phyloP scores from a whole-genome alignment of 2,797 vertebrate genomes.

The Spinus olivaceus region DNA sequence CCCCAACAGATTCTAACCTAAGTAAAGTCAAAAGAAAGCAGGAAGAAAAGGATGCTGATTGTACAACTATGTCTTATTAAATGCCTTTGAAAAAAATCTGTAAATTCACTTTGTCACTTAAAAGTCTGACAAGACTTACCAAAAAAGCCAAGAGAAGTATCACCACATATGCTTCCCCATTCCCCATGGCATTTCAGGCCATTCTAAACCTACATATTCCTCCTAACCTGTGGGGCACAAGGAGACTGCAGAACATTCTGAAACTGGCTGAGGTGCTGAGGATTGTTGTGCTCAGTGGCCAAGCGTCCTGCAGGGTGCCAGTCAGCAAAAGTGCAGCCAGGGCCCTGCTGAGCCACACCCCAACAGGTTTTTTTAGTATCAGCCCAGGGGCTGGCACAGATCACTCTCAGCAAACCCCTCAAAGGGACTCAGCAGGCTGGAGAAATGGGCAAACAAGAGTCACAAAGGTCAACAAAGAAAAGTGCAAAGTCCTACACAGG shows the following conservation, averaged over 20 bases:
- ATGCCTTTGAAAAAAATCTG: slow-evolving; percentile 67
- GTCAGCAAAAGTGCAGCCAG: background rate
- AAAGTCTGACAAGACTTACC: slow-evolving; percentile 52
- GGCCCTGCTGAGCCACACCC: too few relatives aligned
- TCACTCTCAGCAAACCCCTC: background rate
- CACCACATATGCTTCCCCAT: slow-evolving; percentile 45
- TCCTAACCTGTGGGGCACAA: slow-evolving; percentile 10
- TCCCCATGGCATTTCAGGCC: slow-evolving; percentile 20
- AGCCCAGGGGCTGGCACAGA: background rate
- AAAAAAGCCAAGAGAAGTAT: slow-evolving; percentile 60
- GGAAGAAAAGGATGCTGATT: slow-evolving; percentile 53
- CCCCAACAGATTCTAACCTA: slow-evolving; percentile 40
- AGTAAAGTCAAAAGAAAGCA: slow-evolving; percentile 64
- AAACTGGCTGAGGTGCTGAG: background rate
- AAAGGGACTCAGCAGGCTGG: background rate
- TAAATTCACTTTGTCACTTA: slow-evolving; percentile 58
- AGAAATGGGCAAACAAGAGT: background rate
- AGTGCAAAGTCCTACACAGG: background rate
- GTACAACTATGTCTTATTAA: slow-evolving; percentile 69
- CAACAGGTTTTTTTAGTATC: background rate
- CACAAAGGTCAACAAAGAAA: background rate
- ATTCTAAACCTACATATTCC: slow-evolving; percentile 39
- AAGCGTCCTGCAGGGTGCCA: background rate
- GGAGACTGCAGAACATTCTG: slow-evolving; percentile 39
- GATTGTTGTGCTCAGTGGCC: background rate